Base-by-base conservation (phyloP, 2,113 vertebrate species). In the Leptodactylus fuscus region DNA sequence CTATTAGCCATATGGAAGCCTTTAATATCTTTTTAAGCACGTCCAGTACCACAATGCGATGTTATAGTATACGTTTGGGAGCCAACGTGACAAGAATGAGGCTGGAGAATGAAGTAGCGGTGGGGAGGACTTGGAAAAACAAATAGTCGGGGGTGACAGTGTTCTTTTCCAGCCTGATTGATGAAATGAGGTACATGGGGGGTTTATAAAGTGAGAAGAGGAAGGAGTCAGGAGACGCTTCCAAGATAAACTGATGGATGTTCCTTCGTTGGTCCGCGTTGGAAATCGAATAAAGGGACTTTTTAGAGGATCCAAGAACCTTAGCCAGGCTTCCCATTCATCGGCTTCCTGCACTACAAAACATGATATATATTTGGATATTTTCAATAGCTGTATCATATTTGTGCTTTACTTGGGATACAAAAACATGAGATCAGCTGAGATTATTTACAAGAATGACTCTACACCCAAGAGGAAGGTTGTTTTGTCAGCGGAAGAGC, bases 21-120 rank as follows among this genome's bases (percentile, higher is more conserved):
- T 86, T 81, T 86, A 73, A 81, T 86, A 86, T 73, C 84, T 70
- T 70, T 36, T 81, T 58, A 86, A 86, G 84, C 51, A 73, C 51
- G 69, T 86, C 84, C 84, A 86, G 77, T 48, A 86, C 76, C 77
- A 73, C 65, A 80, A 86, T 86, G 18, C 51, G 67, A 86, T 60
- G 77, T 58, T 58, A 77, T 27, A 34, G 51, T 58, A 24, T 73
- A 18, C 24, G 38, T 81, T 32, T 24, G 49, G 48, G 77, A 86
- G 84, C 84, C 84, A 60, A 60, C 18, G 10, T 16, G 48, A 73
- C 49, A 73, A 55, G 65, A 58, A 53, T 20, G 67, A 69, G 24
- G 81, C 38, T 80, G 79, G 36, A 71, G 0, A 34, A 0, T 0
- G 79, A 51, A 46, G 69, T 8, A 36, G 44, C 8, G 82, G 62